Percentiles rank a stretch among this genome's conserved stretches.
Evolutionary conservation across 2,113 vertebrate species (phyloP).

Genomic region (Suncus etruscus): DNA sequence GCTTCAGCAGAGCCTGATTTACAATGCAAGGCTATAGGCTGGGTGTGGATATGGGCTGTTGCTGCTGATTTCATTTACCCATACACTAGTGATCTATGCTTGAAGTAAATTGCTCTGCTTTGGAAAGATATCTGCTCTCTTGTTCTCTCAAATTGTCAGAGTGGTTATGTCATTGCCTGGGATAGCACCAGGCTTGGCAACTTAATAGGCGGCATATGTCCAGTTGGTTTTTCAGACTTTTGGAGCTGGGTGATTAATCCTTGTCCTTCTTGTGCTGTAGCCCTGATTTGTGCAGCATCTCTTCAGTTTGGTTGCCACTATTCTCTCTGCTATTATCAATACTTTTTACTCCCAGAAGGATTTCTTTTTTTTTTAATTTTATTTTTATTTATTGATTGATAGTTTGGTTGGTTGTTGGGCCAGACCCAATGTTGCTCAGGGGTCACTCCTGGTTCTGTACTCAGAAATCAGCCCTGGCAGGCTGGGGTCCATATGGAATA

Average conservation of each 20-base stretch:
- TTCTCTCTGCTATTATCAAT: slow-evolving; percentile 27
- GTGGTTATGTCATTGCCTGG: not conserved
- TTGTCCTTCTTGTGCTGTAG: not conserved
- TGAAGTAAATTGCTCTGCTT: not conserved
- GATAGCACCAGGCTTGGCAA: not conserved
- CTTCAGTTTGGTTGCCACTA: not conserved
- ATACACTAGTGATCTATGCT: not conserved
- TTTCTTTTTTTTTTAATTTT: not conserved
- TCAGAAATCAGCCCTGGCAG: too few relatives aligned
- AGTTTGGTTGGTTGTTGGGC: too few relatives aligned
- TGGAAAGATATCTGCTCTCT: not conserved
- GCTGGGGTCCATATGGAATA: too few relatives aligned
- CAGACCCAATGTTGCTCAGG: too few relatives aligned
- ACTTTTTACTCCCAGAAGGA: not conserved
- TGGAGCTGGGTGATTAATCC: not conserved
- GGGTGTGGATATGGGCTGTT: not conserved
- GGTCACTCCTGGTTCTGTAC: too few relatives aligned
- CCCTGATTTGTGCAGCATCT: not conserved
- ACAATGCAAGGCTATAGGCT: not conserved
- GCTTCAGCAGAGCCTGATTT: not conserved
- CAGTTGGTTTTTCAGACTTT: slow-evolving; percentile 23
- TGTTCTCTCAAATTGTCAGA: slow-evolving; percentile 8
- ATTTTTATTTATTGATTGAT: too few relatives aligned
- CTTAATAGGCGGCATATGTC: not conserved
- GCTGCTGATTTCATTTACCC: not conserved